Base-by-base conservation (phyloP, 2,888 invertebrate genomes). In the Polymixis lichenea region DNA sequence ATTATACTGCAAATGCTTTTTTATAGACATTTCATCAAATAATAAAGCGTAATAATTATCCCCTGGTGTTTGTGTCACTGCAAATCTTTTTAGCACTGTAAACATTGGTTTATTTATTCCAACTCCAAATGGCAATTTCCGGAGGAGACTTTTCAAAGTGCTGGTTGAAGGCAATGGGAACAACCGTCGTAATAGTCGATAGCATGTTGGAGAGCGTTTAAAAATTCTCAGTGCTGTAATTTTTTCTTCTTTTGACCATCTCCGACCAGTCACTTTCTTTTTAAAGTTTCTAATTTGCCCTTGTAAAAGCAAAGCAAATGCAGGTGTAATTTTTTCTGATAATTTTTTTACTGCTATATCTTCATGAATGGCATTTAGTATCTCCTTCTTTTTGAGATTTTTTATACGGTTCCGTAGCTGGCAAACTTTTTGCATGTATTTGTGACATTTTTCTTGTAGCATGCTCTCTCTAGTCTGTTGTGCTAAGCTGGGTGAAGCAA, bases 11-110 rank as follows among this genome's bases (percentile, higher is more conserved):
- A 70, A 46, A 58, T 70, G 70, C 46, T 70, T 70, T 70, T 70
- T 70, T 17, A 70, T 56, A 25, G 70, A 70, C 70, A 70, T 56
- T 58, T 70, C 70, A 60, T 70, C 70, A 70, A 70, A 69, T 60
- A 70, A 58, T 32, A 70, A 58, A 56, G 25, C 60, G 43, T 70
- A 70, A 56, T 56, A 55, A 60, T 70, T 70, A 56, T 70, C 70
- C 43, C 25, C 38, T 56, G 38, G 46, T 46, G 55, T 19, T 60
- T 70, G 60, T 43, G 56, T 70, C 43, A 46, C 60, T 56, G 25
- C 46, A 56, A 46, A 56, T 25, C 46, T 70, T 60, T 70, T 70
- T 32, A 60, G n/a, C 61, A 62, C 38, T 38, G 38, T 62, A 62
- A 62, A 61, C 15, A 62, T 62, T 62, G 58, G 58, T 58, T 58